Conservation (phyloP, 1,140 invertebrate genomes). For the Nasonia giraulti region DNA sequence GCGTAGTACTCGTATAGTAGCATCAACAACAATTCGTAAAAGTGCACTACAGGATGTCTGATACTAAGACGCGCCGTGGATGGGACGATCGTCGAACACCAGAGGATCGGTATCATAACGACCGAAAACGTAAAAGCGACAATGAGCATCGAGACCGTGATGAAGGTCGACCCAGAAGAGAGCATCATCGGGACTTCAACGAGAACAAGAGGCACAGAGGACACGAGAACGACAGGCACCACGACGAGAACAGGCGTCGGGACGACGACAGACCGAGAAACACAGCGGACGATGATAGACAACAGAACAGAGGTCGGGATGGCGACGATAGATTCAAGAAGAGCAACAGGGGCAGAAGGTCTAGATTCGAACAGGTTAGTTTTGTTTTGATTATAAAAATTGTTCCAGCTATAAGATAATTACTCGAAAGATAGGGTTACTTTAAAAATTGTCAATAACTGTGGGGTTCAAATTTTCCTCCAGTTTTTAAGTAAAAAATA, state of each 20-base stretch:
- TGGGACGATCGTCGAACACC: slow-evolving; percentile 44
- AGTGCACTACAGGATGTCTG: slow-evolving; percentile 10
- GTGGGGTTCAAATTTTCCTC: no score
- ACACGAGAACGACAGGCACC: slow-evolving; percentile 20
- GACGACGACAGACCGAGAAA: slow-evolving; percentile 22
- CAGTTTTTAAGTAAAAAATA: not conserved
- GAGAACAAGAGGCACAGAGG: slow-evolving; percentile 33
- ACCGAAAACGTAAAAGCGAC: slow-evolving; percentile 25
- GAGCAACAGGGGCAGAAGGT: slow-evolving; percentile 16
- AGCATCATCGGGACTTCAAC: not conserved
- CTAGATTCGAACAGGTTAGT: slow-evolving; percentile 44
- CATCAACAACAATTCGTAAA: no score
- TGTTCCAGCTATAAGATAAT: not conserved
- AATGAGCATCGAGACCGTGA: slow-evolving; percentile 8
- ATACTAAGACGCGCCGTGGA: slow-evolving; percentile 8
- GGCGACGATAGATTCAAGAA: not conserved
- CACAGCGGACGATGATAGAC: not conserved
- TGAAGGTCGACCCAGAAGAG: slow-evolving; percentile 14
- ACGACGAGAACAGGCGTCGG: slow-evolving; percentile 24
- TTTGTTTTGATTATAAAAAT: not conserved
- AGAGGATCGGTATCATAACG: slow-evolving; percentile 13
- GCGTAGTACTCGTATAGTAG: no score
- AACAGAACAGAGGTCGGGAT: not conserved
- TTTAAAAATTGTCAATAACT: no score
- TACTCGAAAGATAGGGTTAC: no score